phyloP scores from a whole-genome alignment of 2,888 invertebrate species.

The Drosophila subquinaria region DNA sequence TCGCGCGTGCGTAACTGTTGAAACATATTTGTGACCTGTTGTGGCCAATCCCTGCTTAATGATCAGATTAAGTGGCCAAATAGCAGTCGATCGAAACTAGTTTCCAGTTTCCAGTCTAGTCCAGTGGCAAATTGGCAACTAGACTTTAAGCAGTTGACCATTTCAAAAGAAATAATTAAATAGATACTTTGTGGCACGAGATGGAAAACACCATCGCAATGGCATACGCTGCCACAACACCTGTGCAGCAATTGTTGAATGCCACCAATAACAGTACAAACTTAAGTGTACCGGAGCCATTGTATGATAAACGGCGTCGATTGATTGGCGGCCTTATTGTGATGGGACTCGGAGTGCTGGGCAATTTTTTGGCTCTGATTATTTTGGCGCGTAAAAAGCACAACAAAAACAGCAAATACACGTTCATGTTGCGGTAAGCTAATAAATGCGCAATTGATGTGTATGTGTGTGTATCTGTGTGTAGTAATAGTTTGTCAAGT shows the following conservation, averaged over 20 bases:
- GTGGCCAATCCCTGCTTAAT: constrained; percentile 27
- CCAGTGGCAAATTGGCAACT: constrained; percentile 9
- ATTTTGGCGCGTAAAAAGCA: constrained; percentile 90
- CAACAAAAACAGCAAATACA: constrained; percentile 92
- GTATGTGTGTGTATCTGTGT: constrained; percentile 16
- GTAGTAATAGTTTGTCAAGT: constrained; percentile 48
- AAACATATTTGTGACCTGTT: constrained; percentile 5
- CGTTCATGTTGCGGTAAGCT: constrained; percentile 88
- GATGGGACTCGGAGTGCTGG: constrained; percentile 88
- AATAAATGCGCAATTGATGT: constrained; percentile 6
- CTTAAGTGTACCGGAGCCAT: constrained; percentile 7
- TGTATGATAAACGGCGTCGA: constrained; percentile 68
- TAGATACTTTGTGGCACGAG: constrained; percentile 5
- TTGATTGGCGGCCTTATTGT: constrained; percentile 86
- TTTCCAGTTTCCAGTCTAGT: not conserved
- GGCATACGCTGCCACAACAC: constrained; percentile 6
- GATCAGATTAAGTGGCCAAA: constrained; percentile 51
- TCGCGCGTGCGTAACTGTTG: constrained; percentile 50
- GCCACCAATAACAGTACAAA: constrained; percentile 3
- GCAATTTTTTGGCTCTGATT: constrained; percentile 91
- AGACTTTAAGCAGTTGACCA: constrained; percentile 9
- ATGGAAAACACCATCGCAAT: not conserved
- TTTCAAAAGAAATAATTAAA: constrained; percentile 5
- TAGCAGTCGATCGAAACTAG: constrained; percentile 17
- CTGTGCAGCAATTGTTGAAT: constrained; percentile 4